phyloP scores from a whole-genome alignment of 2,113 vertebrate genomes.

The Nycticryphes semicollaris region DNA sequence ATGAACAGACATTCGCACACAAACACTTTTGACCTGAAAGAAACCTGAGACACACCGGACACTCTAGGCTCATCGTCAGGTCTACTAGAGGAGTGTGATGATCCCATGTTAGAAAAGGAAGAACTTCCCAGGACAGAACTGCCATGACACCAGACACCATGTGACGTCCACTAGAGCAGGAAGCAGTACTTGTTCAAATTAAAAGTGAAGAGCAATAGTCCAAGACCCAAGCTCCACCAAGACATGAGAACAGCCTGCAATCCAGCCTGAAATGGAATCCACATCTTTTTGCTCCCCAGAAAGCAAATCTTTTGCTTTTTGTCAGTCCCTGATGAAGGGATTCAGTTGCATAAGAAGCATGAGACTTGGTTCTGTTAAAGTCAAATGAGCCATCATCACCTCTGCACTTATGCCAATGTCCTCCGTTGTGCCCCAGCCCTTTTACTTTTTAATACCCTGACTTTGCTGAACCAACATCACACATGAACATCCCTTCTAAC shows the following conservation, averaged over 20 bases:
- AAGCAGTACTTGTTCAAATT: not conserved
- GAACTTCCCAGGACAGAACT: not conserved
- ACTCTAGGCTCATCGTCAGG: not conserved
- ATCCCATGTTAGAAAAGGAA: not conserved
- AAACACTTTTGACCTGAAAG: not conserved
- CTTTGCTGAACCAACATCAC: not conserved
- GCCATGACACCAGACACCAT: accelerated
- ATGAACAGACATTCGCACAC: not conserved
- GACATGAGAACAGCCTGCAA: not conserved
- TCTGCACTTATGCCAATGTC: not conserved
- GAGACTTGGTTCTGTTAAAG: no score
- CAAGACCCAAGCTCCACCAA: not conserved
- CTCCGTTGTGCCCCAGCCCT: not conserved
- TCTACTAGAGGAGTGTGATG: not conserved
- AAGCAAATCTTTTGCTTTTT: not conserved
- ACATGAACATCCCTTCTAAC: not conserved
- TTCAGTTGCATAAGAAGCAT: not conserved
- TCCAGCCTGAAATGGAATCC: not conserved
- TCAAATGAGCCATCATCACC: not conserved
- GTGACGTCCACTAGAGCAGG: not conserved
- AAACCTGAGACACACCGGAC: not conserved
- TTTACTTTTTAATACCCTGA: not conserved
- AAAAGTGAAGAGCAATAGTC: not conserved
- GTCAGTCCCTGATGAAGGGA: not conserved
- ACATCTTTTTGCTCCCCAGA: not conserved